A percentile compares a stretch with the other conserved stretches of the same genome.
Evolutionary conservation across 1,140 invertebrate genomes (phyloP).

Genomic region (Gonioctena quinquepunctata): DNA sequence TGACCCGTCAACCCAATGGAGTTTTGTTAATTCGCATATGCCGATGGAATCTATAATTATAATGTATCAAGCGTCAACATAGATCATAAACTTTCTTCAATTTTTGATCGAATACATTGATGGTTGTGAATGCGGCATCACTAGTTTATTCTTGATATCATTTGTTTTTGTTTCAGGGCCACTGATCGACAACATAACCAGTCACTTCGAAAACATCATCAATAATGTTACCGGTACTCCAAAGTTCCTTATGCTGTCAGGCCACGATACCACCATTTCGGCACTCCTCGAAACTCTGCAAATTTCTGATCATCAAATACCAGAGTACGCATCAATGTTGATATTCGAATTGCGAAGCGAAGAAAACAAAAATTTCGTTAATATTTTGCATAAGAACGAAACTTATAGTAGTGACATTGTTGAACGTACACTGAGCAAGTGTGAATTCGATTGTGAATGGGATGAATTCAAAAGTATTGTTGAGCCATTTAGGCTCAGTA

Average conservation of each 20-base stretch:
- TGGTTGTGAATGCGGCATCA: too few species aligned
- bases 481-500: slow-evolving; percentile 31
- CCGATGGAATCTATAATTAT: too few species aligned
- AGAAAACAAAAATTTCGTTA: slow-evolving; percentile 11
- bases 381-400: slow-evolving; percentile 65
- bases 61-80: too few species aligned
- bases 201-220: neutral
- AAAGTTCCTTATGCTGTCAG: slow-evolving; percentile 76
- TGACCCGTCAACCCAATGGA: too few species aligned
- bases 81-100: too few species aligned
- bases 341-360: slow-evolving; percentile 70
- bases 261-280: slow-evolving; percentile 81
- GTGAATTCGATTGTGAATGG: slow-evolving; percentile 63
- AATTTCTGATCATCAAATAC: slow-evolving; percentile 73
- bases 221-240: slow-evolving; percentile 40
- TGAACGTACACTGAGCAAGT: slow-evolving; percentile 62
- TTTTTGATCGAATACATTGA: too few species aligned
- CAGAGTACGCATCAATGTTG: slow-evolving; percentile 72
- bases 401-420: slow-evolving; percentile 53
- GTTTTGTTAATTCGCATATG: too few species aligned
- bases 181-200: slow-evolving; percentile 55
- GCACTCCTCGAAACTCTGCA: slow-evolving; percentile 74
- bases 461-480: slow-evolving; percentile 57
- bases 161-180: neutral
- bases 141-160: too few species aligned